A percentile compares a stretch with the other conserved stretches of the same genome.
phyloP scores from a whole-genome alignment of 2,113 vertebrate species.

The Ardeotis arabs region DNA sequence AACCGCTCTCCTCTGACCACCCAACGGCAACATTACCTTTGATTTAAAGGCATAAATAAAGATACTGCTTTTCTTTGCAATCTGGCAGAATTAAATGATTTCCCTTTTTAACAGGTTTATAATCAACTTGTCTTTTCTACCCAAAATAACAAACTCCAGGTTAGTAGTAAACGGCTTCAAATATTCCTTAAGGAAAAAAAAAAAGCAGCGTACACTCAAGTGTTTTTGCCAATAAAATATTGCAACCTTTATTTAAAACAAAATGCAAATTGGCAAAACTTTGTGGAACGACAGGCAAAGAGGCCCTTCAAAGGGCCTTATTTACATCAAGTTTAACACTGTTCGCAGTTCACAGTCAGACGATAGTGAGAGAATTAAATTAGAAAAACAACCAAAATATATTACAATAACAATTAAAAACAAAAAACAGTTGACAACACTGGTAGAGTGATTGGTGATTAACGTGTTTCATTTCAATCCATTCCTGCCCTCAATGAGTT shows the following conservation, averaged over 20 bases:
- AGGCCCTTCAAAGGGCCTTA: constrained; percentile 77
- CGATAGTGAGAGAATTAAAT: constrained; percentile 96
- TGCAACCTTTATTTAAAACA: constrained; percentile 84
- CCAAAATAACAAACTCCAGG: background rate
- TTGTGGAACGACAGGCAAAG: constrained; percentile 76
- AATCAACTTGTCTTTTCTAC: background rate
- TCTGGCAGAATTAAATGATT: background rate
- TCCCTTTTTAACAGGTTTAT: background rate
- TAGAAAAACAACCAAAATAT: constrained; percentile 90
- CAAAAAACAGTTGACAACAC: constrained; percentile 81
- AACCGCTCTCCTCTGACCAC: background rate
- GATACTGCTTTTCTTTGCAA: background rate
- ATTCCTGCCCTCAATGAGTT: constrained; percentile 30
- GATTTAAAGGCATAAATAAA: background rate
- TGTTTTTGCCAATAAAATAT: constrained; percentile 81
- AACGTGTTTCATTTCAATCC: constrained; percentile 35
- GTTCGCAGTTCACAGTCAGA: constrained; percentile 99
- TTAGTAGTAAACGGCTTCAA: background rate
- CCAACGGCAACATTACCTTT: rapidly evolving
- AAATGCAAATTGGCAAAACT: constrained; percentile 80
- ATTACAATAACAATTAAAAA: constrained; percentile 89
- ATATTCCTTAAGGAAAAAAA: background rate
- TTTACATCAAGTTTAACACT: constrained; percentile 99
- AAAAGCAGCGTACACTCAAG: background rate
- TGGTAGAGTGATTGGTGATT: constrained; percentile 72